Evolutionary conservation across 2,888 invertebrate species (phyloP), one percentile per base, ranked within the genome.

Genomic region (Pocota personata): DNA sequence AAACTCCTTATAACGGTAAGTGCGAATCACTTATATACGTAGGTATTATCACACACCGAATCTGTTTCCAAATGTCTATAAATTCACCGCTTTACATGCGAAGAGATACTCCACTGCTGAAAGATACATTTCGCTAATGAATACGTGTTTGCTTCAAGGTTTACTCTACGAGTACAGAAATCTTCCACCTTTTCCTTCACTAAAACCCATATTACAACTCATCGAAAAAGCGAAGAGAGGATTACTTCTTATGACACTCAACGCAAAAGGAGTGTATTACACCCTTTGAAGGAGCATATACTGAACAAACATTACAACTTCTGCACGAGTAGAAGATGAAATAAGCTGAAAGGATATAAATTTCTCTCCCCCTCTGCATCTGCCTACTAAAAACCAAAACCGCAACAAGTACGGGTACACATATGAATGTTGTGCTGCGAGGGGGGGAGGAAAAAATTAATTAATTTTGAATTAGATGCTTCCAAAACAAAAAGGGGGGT

Each of bases 391-490:
- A 5, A 37, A 21, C 21, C 6, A 1, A 52, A 24, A 52, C 67
- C 67, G 52, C 67, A 67, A 67, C 67, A 67, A 52, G 52, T 52
- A 37, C 37, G n/a, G 40, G 52, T 52, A 37, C 37, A 7, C 32
- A 43, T 8, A 27, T 19, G 14, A 19, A 46, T 43, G 16, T 19
- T 21, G 46, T 4, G 14, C 43, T 43, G 6, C 16, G 6, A 19
- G 46, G 19, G 8, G 14, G 19, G 46, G 32, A 4, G 24, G 24
- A 12, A 19, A 37, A 40, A 67, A 67, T 52, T 67, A 67, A 67
- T 67, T 67, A 67, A 50, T 52, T 67, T 67, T 19, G 52, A 37
- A 67, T 67, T 52, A 52, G 35, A 52, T 52, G 37, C 37, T 52
- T n/a, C 30, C 7, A 19, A 12, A 30, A 19, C 46, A 46, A 16